Conservation (phyloP, 2,888 invertebrate genomes). For the Eudasyphora cyanicolor region DNA sequence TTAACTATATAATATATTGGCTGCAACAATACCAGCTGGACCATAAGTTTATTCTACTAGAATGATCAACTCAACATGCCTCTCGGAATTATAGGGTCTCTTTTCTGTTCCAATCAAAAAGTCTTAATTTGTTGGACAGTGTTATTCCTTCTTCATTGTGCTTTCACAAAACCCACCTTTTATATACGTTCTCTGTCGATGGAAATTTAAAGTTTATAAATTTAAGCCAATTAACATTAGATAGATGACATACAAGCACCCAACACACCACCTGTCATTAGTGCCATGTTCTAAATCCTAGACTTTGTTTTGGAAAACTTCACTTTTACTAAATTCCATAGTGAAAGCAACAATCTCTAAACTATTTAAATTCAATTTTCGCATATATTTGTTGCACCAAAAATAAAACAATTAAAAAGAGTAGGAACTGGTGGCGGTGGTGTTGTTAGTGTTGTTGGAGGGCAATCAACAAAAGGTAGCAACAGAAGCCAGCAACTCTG, state of each 20-base stretch:
- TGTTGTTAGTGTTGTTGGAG: not conserved
- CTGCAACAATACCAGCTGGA: too few species aligned
- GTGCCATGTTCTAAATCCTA: not conserved
- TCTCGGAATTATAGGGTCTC: too few species aligned
- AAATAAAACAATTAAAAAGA: conserved; percentile 34
- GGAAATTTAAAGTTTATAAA: not conserved
- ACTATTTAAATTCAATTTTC: conserved; percentile 27
- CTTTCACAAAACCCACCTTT: too few species aligned
- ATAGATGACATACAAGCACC: not conserved
- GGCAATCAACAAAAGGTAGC: conserved; percentile 10
- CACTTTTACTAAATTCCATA: not conserved
- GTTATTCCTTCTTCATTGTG: too few species aligned
- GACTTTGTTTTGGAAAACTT: not conserved
- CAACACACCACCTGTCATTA: not conserved
- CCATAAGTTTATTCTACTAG: too few species aligned
- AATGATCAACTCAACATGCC: too few species aligned
- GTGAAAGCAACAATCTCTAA: conserved; percentile 2
- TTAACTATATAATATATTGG: too few species aligned
- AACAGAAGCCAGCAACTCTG: not conserved
- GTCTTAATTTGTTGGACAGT: too few species aligned
- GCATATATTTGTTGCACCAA: conserved; percentile 11
- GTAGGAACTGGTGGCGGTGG: too few species aligned
- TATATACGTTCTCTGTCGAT: not conserved
- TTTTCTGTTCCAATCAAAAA: too few species aligned
- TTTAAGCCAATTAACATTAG: conserved; percentile 3